Conservation (phyloP, 2,888 invertebrate species). For the Drosophila kambysellisi region DNA sequence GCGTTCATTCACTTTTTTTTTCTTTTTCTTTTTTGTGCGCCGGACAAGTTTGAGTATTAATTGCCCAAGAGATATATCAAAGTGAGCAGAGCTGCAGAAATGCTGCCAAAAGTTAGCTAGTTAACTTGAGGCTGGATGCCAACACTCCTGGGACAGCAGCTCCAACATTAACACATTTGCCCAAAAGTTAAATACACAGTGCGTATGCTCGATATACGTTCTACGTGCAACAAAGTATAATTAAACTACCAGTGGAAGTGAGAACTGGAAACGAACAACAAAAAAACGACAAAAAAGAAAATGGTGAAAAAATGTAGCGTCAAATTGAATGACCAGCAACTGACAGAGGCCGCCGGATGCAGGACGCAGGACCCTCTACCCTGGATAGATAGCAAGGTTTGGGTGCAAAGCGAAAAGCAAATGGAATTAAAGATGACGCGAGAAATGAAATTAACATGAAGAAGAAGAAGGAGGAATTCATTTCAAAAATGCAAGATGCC, state of each 20-base stretch:
- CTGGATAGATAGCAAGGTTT: slow-evolving; percentile 20
- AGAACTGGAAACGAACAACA: slow-evolving; percentile 7
- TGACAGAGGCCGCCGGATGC: slow-evolving; percentile 13
- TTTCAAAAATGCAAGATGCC: slow-evolving; percentile 77
- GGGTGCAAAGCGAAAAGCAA: slow-evolving; percentile 37
- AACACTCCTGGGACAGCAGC: slow-evolving; percentile 22
- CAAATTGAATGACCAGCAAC: slow-evolving; percentile 73
- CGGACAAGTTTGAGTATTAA: slow-evolving; percentile 43
- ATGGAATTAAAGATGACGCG: slow-evolving; percentile 69
- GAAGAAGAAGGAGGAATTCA: slow-evolving; percentile 50
- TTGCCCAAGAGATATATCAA: slow-evolving; percentile 53
- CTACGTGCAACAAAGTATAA: slow-evolving; percentile 59
- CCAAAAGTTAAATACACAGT: slow-evolving; percentile 15
- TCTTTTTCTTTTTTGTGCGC: slow-evolving; percentile 17
- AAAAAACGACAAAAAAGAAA: slow-evolving; percentile 20
- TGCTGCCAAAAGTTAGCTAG: slow-evolving; percentile 14
- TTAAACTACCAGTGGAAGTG: slow-evolving; percentile 50
- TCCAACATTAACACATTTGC: slow-evolving; percentile 26
- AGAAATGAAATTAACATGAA: slow-evolving; percentile 4
- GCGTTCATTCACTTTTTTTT: slow-evolving; percentile 8
- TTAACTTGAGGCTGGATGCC: slow-evolving; percentile 20
- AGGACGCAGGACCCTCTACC: neutral
- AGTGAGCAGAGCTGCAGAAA: slow-evolving; percentile 17
- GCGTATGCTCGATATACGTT: slow-evolving; percentile 52
- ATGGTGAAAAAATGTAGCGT: slow-evolving; percentile 74